These are phyloP conservation scores for Cliona cf. orientalis DNA, from an alignment of 37 sponge, comb jelly and placozoan species.

Conservation along the genomic window DNA sequence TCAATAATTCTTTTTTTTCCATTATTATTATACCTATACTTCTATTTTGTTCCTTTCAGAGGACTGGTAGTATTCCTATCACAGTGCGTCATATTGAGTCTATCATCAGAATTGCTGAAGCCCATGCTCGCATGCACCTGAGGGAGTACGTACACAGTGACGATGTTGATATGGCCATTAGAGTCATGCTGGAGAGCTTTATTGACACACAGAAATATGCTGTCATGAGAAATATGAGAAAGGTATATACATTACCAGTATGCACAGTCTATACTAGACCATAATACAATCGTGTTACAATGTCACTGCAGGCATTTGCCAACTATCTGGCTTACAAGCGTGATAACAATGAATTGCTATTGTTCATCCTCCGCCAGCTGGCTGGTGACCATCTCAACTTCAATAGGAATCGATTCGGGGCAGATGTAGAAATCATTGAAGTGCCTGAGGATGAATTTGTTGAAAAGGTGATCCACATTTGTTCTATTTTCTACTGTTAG, in stretches of 20 bases:
- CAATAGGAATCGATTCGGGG: conserved; percentile 89
- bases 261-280: background rate
- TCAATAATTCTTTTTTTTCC: too few relatives aligned
- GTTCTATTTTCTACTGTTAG: background rate
- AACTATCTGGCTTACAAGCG: conserved; percentile 90
- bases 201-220: conserved; percentile 99
- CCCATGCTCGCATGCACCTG: conserved; percentile 96
- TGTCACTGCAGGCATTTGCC: conserved; percentile 84
- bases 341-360: conserved; percentile 98
- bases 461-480: conserved; percentile 74
- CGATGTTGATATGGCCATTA: conserved; percentile 98
- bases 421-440: conserved; percentile 86
- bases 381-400: conserved; percentile 88
- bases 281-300: background rate
- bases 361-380: conserved; percentile 96
- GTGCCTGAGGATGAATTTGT: conserved; percentile 93
- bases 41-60: conserved; percentile 38
- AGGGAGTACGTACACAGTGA: conserved; percentile 95
- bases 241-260: conserved; percentile 58
- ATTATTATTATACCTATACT: background rate
- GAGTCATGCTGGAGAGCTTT: conserved; percentile 99
- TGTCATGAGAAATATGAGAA: conserved; percentile 98
- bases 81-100: conserved; percentile 99
- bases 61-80: conserved; percentile 98
- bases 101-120: conserved; percentile 95